Conservation (phyloP, 2,888 invertebrate species). For the Archaeoteleia sp. region DNA sequence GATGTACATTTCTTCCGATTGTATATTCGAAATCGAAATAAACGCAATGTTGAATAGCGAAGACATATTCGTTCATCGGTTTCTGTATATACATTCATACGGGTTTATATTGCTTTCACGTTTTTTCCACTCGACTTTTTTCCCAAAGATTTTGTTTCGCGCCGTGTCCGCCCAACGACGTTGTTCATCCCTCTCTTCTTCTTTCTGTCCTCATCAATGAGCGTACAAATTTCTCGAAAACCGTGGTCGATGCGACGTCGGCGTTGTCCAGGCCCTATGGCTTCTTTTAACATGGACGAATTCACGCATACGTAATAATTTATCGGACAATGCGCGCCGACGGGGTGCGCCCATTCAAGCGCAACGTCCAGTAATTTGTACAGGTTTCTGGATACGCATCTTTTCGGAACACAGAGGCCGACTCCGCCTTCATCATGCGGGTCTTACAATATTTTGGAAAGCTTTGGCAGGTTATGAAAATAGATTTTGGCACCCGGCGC, state of each 20-base stretch:
- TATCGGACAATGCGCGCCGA: constrained; percentile 60
- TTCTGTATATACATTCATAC: background rate
- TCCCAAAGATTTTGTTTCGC: constrained; percentile 15
- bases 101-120: constrained; percentile 3
- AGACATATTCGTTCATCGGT: background rate
- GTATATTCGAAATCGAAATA: background rate
- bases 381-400: constrained; percentile 33
- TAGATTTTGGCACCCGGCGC: constrained; percentile 44
- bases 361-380: constrained; percentile 42
- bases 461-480: constrained; percentile 51
- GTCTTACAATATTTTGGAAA: constrained; percentile 48
- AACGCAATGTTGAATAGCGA: background rate
- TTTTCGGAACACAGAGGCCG: constrained; percentile 25
- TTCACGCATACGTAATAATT: constrained; percentile 61
- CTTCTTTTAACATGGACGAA: constrained; percentile 32
- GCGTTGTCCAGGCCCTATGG: constrained; percentile 22
- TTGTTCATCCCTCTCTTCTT: too few species aligned
- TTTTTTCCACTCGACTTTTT: constrained; percentile 51
- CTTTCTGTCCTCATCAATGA: background rate
- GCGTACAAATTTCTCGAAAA: constrained; percentile 15
- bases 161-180: constrained; percentile 1
- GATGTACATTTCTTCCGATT: too few species aligned
- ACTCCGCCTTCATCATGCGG: constrained; percentile 21
- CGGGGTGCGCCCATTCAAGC: constrained; percentile 56
- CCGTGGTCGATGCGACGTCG: constrained; percentile 11